A percentile compares a stretch with the other conserved stretches of the same genome.
Evolutionary conservation across 2,888 invertebrate species (phyloP).

Genomic region (Hylaea fasciaria): DNA sequence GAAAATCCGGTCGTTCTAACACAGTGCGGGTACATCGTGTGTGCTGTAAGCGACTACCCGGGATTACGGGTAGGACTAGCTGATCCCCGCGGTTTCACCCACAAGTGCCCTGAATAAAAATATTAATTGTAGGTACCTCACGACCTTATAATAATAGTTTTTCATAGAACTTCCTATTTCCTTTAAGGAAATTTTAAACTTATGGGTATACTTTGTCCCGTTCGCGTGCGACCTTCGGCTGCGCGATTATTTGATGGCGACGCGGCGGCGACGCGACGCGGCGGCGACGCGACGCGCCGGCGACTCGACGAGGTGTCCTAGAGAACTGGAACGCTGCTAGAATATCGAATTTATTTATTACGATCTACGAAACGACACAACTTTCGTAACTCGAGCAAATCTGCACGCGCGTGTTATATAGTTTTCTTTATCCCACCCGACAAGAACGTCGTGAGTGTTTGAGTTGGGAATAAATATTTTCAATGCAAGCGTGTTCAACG

Average conservation of each 20-base stretch:
- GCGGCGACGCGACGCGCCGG: not conserved
- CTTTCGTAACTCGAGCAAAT: not conserved
- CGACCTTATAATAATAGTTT: too few species aligned
- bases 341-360: not conserved
- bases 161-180: too few species aligned
- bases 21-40: too few species aligned
- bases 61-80: too few species aligned
- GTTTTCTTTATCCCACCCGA: not conserved
- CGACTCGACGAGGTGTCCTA: not conserved
- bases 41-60: too few species aligned
- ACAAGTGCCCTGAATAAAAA: too few species aligned
- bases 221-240: not conserved
- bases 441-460: not conserved
- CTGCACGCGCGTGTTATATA: not conserved
- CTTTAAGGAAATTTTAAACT: too few species aligned
- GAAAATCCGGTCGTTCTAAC: not conserved
- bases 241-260: not conserved
- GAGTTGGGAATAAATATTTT: too few species aligned
- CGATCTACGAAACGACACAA: not conserved
- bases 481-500: too few species aligned
- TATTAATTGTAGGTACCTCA: too few species aligned
- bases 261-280: not conserved
- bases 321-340: constrained; percentile 2
- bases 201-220: too few species aligned
- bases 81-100: too few species aligned